Evolutionary conservation across 2,797 vertebrate genomes (phyloP).

Genomic region (Balearica regulorum): DNA sequence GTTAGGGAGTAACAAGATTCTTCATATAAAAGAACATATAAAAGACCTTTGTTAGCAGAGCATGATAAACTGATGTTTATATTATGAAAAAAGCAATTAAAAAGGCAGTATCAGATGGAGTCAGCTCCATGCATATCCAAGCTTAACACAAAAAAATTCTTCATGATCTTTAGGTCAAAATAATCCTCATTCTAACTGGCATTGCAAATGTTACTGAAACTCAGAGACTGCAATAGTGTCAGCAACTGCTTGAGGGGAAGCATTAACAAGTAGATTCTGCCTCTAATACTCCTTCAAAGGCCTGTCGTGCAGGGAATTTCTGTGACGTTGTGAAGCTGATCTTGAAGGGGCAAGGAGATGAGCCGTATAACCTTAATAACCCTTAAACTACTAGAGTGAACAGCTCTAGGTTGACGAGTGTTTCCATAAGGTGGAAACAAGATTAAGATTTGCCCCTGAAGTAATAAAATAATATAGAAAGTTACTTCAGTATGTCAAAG

Average conservation of each 20-base stretch:
- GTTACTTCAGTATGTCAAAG: background rate
- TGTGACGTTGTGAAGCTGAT: background rate
- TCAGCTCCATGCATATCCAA: background rate
- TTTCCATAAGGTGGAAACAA: background rate
- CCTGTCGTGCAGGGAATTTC: background rate
- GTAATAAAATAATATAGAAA: background rate
- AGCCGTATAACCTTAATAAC: background rate
- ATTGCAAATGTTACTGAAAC: background rate
- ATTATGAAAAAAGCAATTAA: background rate
- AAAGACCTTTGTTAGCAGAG: background rate
- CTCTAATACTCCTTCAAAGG: constrained; percentile 7
- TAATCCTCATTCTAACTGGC: background rate
- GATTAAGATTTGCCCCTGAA: background rate
- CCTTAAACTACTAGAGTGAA: background rate
- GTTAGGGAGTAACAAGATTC: background rate
- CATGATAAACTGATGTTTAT: background rate
- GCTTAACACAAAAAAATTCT: background rate
- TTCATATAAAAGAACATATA: background rate
- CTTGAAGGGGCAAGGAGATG: background rate
- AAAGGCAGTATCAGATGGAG: background rate
- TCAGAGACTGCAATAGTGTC: background rate
- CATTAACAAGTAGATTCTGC: background rate
- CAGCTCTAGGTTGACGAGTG: background rate
- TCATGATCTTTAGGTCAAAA: background rate
- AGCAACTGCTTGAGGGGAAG: background rate